A percentile compares a stretch with the other conserved stretches of the same genome.
These are phyloP conservation scores for Chaetura pelagica DNA, from an alignment of 2,113 vertebrate species.

Conservation along the genomic window DNA sequence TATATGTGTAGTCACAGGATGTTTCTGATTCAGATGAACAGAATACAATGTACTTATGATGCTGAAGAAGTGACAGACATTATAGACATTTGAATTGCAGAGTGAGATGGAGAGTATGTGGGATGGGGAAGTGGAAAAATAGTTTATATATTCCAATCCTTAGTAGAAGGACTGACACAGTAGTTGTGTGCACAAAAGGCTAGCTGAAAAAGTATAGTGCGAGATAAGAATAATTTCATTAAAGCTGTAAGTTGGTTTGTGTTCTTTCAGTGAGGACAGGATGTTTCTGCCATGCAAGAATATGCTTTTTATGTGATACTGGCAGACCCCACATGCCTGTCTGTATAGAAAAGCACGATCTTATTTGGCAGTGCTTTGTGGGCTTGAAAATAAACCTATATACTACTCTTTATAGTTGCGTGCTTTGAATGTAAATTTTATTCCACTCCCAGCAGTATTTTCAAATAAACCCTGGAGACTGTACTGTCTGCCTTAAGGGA, in stretches of 20 bases:
- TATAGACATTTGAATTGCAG: background rate
- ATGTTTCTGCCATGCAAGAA: background rate
- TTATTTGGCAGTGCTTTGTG: background rate
- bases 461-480: background rate
- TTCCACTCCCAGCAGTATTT: background rate
- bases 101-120: background rate
- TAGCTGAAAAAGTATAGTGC: background rate
- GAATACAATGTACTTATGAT: background rate
- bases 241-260: background rate
- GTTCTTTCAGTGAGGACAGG: background rate
- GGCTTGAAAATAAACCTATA: background rate
- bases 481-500: background rate
- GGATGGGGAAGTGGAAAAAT: background rate
- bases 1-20: conserved; percentile 23
- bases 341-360: background rate
- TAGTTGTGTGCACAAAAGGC: background rate
- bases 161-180: background rate
- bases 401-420: background rate
- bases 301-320: background rate
- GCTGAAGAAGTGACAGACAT: background rate
- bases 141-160: background rate
- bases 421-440: background rate
- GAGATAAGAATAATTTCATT: background rate
- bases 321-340: background rate
- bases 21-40: conserved; percentile 17